Evolutionary conservation across 2,797 vertebrate genomes (phyloP).

Genomic region (Pitangus sulphuratus): DNA sequence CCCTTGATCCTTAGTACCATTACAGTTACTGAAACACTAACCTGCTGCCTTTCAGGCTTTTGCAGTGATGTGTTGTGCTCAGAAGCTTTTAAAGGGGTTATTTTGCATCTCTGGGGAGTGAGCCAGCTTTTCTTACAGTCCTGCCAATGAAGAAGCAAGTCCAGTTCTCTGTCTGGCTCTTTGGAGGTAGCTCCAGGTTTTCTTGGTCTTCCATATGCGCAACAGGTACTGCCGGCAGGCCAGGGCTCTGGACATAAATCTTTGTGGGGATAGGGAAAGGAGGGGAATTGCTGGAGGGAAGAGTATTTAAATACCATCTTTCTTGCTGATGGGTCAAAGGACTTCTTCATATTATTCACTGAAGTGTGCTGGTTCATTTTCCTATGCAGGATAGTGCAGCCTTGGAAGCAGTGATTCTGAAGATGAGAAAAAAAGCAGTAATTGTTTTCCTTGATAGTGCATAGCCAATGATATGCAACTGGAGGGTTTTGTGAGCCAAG

Average conservation of each 20-base stretch:
- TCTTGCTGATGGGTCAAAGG: neutral
- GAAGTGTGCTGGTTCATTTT: neutral
- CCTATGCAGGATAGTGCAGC: neutral
- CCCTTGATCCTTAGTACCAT: neutral
- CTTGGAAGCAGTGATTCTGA: neutral
- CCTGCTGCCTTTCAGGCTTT: conserved; percentile 18
- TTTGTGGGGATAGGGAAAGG: neutral
- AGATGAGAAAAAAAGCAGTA: neutral
- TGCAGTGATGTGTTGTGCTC: neutral
- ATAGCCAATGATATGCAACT: neutral
- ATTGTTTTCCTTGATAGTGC: neutral
- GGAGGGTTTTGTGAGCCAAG: neutral
- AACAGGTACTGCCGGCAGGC: conserved; percentile 5
- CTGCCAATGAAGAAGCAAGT: neutral
- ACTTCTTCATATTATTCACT: neutral
- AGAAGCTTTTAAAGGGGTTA: neutral
- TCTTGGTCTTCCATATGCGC: neutral
- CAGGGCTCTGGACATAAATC: conserved; percentile 55
- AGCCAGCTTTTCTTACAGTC: conserved; percentile 30
- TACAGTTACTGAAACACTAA: neutral
- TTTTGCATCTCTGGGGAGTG: neutral
- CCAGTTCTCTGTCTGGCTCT: conserved; percentile 16
- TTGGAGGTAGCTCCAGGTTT: conserved; percentile 20
- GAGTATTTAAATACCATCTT: conserved; percentile 43
- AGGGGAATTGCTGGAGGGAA: conserved; percentile 22